Evolutionary conservation across 2,888 invertebrate genomes (phyloP).

Genomic region (Prosapia bicincta): DNA sequence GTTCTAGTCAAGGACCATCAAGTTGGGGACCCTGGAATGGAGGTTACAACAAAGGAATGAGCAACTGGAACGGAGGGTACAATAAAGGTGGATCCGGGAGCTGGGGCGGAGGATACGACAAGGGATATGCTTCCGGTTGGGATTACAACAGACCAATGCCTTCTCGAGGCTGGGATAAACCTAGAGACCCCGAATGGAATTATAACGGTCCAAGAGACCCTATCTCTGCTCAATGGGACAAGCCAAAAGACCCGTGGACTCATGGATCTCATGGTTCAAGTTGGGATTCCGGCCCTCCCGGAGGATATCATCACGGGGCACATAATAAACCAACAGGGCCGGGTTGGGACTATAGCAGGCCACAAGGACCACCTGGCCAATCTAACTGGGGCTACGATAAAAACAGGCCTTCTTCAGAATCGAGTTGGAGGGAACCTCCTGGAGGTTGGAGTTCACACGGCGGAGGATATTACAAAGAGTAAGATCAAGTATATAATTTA

Average conservation of each 20-base stretch:
- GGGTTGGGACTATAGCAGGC: conserved; percentile 15
- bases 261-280: background rate
- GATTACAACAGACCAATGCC: conserved; percentile 16
- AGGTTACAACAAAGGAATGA: background rate
- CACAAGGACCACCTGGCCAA: conserved; percentile 2
- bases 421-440: conserved; percentile 7
- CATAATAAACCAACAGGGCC: conserved; percentile 11
- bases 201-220: conserved; percentile 14
- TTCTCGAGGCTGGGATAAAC: conserved; percentile 3
- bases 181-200: conserved; percentile 1
- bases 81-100: conserved; percentile 1
- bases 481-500: background rate
- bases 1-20: background rate
- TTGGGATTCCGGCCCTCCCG: conserved; percentile 18
- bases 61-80: background rate
- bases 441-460: background rate
- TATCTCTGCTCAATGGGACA: conserved; percentile 16
- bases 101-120: background rate
- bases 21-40: background rate
- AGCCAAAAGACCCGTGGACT: conserved; percentile 9
- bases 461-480: background rate
- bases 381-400: conserved; percentile 12
- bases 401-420: background rate
- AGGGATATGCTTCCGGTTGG: conserved; percentile 21
- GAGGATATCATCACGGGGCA: conserved; percentile 13